Conservation (phyloP, 2,888 invertebrate genomes). For the Eristalis intricaria region DNA sequence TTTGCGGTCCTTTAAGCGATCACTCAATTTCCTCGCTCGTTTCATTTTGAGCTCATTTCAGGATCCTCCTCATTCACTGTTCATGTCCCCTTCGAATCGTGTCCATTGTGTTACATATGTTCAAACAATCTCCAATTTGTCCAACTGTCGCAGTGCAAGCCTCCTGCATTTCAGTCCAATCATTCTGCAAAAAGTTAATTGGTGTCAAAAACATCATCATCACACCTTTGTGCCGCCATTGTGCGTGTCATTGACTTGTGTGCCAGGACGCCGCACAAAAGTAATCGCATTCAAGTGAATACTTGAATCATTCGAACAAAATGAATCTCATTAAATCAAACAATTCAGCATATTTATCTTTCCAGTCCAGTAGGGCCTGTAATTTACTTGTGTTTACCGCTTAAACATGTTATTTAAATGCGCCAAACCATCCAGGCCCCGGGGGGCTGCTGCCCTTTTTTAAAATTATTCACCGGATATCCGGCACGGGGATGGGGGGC, state of each 20-base stretch:
- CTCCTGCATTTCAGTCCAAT: not conserved
- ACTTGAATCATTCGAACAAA: not conserved
- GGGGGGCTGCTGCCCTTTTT: not conserved
- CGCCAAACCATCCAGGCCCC: not conserved
- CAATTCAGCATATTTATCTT: constrained; percentile 38
- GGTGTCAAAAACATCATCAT: not conserved
- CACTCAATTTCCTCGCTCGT: no score
- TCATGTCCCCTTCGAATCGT: no score
- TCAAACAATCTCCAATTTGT: no score
- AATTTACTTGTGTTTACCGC: constrained; percentile 58
- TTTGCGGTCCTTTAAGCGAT: no score
- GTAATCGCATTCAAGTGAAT: not conserved
- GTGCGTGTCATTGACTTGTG: not conserved
- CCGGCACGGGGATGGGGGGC: constrained; percentile 1
- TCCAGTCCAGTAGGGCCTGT: constrained; percentile 17
- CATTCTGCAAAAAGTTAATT: not conserved
- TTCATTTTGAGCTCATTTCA: no score
- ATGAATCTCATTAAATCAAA: constrained; percentile 45
- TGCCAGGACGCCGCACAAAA: not conserved
- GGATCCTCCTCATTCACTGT: no score
- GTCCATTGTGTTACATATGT: no score
- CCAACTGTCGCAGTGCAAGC: not conserved
- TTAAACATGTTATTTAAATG: constrained; percentile 66
- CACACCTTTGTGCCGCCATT: not conserved
- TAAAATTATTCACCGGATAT: constrained; percentile 43